phyloP scores from a whole-genome alignment of 1,140 invertebrate genomes.

The Telenomus remus region DNA sequence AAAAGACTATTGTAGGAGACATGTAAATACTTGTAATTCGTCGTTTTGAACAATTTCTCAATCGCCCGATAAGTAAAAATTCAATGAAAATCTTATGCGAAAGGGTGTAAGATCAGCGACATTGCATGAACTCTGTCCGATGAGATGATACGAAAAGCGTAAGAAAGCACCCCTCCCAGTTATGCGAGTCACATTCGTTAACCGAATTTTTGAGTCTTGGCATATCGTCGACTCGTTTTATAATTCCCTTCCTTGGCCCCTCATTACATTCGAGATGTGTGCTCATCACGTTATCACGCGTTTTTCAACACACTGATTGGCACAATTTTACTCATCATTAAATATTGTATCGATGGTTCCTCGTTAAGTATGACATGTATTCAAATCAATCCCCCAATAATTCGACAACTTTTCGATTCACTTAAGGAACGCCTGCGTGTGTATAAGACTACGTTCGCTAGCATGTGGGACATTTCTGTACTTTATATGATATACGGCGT shows the following conservation, averaged over 20 bases:
- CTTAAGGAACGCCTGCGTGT: constrained; percentile 59
- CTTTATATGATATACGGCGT: constrained; percentile 35
- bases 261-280: constrained; percentile 60
- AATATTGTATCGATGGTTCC: constrained; percentile 74
- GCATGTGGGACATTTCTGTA: constrained; percentile 37
- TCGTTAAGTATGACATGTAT: constrained; percentile 70
- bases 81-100: not conserved
- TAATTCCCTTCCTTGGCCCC: constrained; percentile 10
- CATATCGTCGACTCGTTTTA: constrained; percentile 38
- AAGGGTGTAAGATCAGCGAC: constrained; percentile 36
- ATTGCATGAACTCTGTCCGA: constrained; percentile 32
- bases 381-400: constrained; percentile 61
- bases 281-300: constrained; percentile 64
- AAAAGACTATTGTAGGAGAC: too few species aligned
- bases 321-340: constrained; percentile 68
- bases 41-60: too few species aligned
- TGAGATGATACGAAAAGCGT: constrained; percentile 7
- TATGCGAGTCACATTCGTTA: constrained; percentile 39
- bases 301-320: constrained; percentile 69
- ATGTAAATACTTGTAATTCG: too few species aligned
- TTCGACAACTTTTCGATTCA: constrained; percentile 67
- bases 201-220: constrained; percentile 36
- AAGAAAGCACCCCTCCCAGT: constrained; percentile 19
- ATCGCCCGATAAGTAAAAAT: not conserved
- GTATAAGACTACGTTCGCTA: constrained; percentile 44